phyloP scores from a whole-genome alignment of 2,888 invertebrate genomes.

The Glyphotaelius pellucidus region DNA sequence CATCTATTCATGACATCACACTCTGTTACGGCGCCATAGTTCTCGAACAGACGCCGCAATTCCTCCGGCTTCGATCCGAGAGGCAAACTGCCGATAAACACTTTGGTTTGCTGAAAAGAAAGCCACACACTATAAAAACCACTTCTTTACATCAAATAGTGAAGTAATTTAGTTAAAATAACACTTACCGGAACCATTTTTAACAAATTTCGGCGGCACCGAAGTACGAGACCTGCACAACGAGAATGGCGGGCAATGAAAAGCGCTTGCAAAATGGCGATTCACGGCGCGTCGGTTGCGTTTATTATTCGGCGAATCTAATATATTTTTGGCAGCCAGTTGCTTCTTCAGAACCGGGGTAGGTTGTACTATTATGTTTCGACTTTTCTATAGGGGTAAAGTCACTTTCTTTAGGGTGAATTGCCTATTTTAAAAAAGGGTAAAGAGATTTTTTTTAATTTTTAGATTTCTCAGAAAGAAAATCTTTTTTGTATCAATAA shows the following conservation, averaged over 20 bases:
- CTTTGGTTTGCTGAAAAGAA: constrained; percentile 84
- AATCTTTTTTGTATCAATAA: no score
- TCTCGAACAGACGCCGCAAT: constrained; percentile 88
- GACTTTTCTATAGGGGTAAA: background rate
- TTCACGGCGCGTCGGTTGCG: constrained; percentile 42
- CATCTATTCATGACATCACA: constrained; percentile 97
- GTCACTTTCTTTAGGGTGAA: no score
- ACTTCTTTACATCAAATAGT: background rate
- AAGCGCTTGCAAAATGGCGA: constrained; percentile 58
- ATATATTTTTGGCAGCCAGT: background rate
- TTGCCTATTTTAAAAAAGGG: no score
- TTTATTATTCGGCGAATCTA: constrained; percentile 24
- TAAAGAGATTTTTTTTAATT: no score
- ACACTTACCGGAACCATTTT: constrained; percentile 76
- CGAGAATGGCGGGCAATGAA: constrained; percentile 32
- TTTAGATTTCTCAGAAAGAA: no score
- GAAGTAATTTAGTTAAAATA: background rate
- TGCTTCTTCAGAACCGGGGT: background rate
- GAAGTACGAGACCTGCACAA: constrained; percentile 36
- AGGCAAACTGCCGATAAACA: constrained; percentile 95
- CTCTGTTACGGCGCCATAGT: constrained; percentile 92
- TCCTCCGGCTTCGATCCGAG: constrained; percentile 91
- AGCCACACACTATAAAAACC: constrained; percentile 1
- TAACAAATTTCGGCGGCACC: background rate
- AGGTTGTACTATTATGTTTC: background rate